Base-by-base conservation (phyloP, 1,140 invertebrate species). In the Muscidifurax raptorellus region DNA sequence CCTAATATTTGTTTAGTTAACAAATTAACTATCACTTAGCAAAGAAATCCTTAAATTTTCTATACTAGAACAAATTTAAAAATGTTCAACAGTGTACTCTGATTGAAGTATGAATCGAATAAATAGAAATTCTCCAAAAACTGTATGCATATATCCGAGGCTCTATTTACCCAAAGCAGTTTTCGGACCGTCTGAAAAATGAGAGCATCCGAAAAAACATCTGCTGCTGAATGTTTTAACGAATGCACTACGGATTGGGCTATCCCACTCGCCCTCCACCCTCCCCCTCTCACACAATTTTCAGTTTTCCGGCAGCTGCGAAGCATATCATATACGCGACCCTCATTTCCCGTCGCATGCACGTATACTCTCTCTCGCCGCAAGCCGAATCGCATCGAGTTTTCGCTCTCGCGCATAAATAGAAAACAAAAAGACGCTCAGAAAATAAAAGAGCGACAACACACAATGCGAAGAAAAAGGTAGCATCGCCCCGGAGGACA, bases 401-500 rank as follows among this genome's bases (percentile, higher is more conserved):
- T 72, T 72, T 72, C 72, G 25, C 30, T n/a, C 40, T 22, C 10
- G 40, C 36, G 40, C 74, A 47, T 75, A 75, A 75, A 75, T 44
- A 44, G 74, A 40, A 75, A 75, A 75, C 74, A 47, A 47, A 47
- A 75, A 27, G 40, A 22, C 25, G 52, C 52, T 59, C 52, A 4
- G 52, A 59, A 64, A 77, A 77, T 36, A 77, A 64, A 77, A 32
- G 47, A 59, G 44, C 25, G 75, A n/a, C 40, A 5, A 25, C 77
- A 80, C 77, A 80, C 12, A 59, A 52, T 25, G 32, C 9, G 77
- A 40, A 6, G 30, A 67, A 79, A 67, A 79, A 67, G n/a, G 52
- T n/a, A 79, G 72, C 36, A 44, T n/a, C 59, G 9, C 77, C 78
- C 64, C 66, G 13, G 78, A 80, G 66, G 78, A 69, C 78, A 80